Evolutionary conservation across 2,888 invertebrate genomes (phyloP).

Genomic region (Itoplectis maculator): DNA sequence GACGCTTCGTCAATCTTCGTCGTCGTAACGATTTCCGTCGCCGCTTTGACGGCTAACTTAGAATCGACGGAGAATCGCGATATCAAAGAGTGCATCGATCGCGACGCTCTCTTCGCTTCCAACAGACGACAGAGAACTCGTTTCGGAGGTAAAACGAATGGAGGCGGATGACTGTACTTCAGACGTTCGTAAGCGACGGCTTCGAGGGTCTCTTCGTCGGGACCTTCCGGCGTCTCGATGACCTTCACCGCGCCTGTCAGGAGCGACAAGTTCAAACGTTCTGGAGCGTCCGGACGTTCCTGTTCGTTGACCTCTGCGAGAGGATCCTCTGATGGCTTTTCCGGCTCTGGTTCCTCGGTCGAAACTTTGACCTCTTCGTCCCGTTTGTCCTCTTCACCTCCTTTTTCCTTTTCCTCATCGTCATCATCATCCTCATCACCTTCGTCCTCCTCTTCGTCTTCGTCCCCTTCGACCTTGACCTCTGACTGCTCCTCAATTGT

Average conservation of each 20-base stretch:
- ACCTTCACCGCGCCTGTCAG: conserved; percentile 78
- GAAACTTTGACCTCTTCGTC: conserved; percentile 47
- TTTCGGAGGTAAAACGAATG: conserved; percentile 78
- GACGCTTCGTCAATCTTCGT: conserved; percentile 50
- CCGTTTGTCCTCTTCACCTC: conserved; percentile 60
- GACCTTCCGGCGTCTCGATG: conserved; percentile 69
- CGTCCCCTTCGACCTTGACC: conserved; percentile 36
- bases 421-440: conserved; percentile 43
- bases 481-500: conserved; percentile 21
- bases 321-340: conserved; percentile 71
- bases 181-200: conserved; percentile 75
- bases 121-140: conserved; percentile 76
- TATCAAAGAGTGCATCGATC: conserved; percentile 80
- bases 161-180: conserved; percentile 79
- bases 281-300: conserved; percentile 76
- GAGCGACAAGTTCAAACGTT: conserved; percentile 78
- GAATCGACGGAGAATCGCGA: conserved; percentile 83
- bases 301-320: conserved; percentile 71
- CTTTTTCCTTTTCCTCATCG: conserved; percentile 52
- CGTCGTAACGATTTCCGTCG: conserved; percentile 64
- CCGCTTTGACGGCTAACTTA: conserved; percentile 77
- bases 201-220: conserved; percentile 65
- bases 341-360: conserved; percentile 54
- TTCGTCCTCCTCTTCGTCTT: conserved; percentile 43
- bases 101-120: conserved; percentile 79